Conservation (phyloP, 2,888 invertebrate genomes). For the Rutpela maculata region DNA sequence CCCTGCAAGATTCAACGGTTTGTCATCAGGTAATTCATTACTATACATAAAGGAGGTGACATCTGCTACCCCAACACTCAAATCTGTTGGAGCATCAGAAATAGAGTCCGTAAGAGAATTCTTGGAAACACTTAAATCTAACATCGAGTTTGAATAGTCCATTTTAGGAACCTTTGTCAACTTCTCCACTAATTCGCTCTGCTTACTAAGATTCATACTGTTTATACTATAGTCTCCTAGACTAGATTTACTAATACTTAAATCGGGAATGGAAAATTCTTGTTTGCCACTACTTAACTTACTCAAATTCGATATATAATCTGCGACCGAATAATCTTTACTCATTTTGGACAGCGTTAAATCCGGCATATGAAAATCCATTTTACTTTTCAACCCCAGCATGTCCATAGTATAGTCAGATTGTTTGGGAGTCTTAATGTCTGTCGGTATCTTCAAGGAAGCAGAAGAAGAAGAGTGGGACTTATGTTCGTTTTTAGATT, state of each 20-base stretch:
- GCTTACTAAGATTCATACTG: conserved; percentile 66
- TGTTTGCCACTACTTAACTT: conserved; percentile 56
- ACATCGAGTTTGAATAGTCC: conserved; percentile 74
- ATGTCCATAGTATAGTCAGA: conserved; percentile 75
- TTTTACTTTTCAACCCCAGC: conserved; percentile 73
- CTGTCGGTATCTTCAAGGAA: conserved; percentile 68
- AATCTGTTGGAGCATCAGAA: conserved; percentile 61
- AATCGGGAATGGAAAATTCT: conserved; percentile 71
- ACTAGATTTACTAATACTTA: conserved; percentile 73
- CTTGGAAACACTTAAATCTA: conserved; percentile 75
- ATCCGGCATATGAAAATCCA: conserved; percentile 73
- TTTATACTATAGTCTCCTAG: conserved; percentile 64
- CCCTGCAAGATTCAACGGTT: conserved; percentile 58
- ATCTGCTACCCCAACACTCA: conserved; percentile 56
- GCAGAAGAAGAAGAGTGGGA: conserved; percentile 46
- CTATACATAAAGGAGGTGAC: conserved; percentile 41
- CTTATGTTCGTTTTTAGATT: conserved; percentile 53
- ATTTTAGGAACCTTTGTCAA: conserved; percentile 79
- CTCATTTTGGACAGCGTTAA: conserved; percentile 71
- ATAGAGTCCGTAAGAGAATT: conserved; percentile 59
- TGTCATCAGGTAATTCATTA: conserved; percentile 49
- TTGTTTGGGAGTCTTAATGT: conserved; percentile 71
- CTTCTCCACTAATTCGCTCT: conserved; percentile 70
- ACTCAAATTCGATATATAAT: conserved; percentile 63
- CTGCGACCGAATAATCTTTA: conserved; percentile 64